Evolutionary conservation across 30 jellyfish, hydroid and myxozoan species (phyloP), one percentile per base, ranked within the genome.

Genomic region (Chironex yamaguchii): DNA sequence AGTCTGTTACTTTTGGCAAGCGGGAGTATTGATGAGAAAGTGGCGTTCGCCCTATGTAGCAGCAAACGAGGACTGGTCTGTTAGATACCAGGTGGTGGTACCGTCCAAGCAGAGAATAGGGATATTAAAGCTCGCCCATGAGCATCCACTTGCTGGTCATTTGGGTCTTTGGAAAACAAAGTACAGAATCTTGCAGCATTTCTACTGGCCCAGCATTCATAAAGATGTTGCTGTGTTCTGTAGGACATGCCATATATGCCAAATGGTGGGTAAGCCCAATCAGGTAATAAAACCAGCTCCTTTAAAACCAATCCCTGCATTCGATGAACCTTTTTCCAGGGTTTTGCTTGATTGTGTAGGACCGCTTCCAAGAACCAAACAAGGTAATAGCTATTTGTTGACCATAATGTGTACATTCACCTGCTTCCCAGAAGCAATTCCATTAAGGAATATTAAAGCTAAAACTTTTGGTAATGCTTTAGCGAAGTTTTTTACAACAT

Each of bases 311-410:
- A 71, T 83, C n/a, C n/a, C n/a, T 33, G 28, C 25, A 31, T 49
- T 30, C 42, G 30, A 21, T 1, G 89, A 31, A 49, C 81, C 93
- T 26, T 66, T 83, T 25, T 79, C 49, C 26, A 64, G 85, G 9
- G 93, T n/a, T n/a, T 70, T 74, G 80, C 81, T 83, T 11, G 93
- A 83, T 36, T 31, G 68, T 29, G 86, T 83, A 4, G 93, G 93
- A 20, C 93, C 93, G 2, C 48, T 83, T 24, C 93, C 93, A 2
- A 20, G 49, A 48, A 29, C 93, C 24, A 29, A 42, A 17, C 27
- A 33, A 11, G 93, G 93, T 1, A 70, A 83, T 36, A 67, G n/a
- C n/a, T n/a, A n/a, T n/a, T n/a, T 71, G 1, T 32, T 84, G 24
- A 65, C 71, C 30, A n/a, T 72, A 14, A 51, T 29, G 49, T 72